Base-by-base conservation (phyloP, 2,888 invertebrate genomes). In the Tipula helvola region DNA sequence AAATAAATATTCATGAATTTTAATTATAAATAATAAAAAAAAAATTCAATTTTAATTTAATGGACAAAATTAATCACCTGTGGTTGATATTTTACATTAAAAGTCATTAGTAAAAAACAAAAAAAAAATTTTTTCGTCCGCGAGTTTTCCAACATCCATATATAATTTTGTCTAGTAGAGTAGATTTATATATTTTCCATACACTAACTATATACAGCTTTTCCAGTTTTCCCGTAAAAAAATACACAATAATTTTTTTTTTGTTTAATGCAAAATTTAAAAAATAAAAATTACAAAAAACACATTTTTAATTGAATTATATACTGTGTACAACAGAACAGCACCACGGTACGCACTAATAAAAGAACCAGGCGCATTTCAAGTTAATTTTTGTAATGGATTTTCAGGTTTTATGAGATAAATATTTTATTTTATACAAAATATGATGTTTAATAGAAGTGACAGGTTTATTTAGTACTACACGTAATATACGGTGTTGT, bases 1-100 rank as follows among this genome's bases (percentile, higher is more conserved):
- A 71, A 71, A 71, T 71, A 71, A 71, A 71, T 71, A 71, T 71
- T 71, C 71, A 71, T 71, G 71, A 71, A 71, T 71, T 71, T 71
- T 71, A 71, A 71, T 71, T 71, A 71, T 71, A 71, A 71, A 71
- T 71, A 71, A 71, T 71, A 71, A 71, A 71, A 71, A 71, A 71
- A 52, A 52, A 71, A 71, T 71, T 71, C 71, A 71, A 71, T 71
- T 71, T 71, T 71, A 71, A 71, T 71, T 71, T 71, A 71, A 71
- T 71, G 71, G 71, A 71, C 71, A 71, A 71, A 71, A 71, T 71
- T 71, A 71, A 71, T 71, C 71, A 71, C 71, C 71, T 71, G 71
- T 71, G 71, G 71, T 71, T 71, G 71, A 71, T 71, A 71, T 71
- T 71, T 71, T 71, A 71, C 71, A 71, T 71, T 71, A 71, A 71